These are phyloP conservation scores for Hyalella azteca DNA, from an alignment of 2,888 invertebrate genomes.

Conservation along the genomic window DNA sequence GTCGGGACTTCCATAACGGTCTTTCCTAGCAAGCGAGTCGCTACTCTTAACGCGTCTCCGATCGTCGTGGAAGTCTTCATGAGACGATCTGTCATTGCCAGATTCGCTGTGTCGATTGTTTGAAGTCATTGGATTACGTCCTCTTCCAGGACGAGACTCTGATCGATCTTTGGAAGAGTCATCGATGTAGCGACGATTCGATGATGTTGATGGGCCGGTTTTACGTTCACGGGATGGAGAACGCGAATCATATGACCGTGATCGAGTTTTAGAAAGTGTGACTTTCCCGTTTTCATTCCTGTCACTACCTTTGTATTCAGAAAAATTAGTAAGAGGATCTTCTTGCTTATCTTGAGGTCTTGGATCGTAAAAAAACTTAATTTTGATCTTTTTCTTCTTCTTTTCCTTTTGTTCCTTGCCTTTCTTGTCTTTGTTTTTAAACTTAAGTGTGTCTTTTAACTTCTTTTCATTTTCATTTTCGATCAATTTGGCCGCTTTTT, in stretches of 20 bases:
- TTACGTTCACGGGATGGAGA: conserved; percentile 33
- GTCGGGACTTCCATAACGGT: background rate
- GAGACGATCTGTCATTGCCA: conserved; percentile 5
- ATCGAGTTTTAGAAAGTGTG: background rate
- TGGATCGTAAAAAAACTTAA: conserved; percentile 58
- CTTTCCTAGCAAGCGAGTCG: background rate
- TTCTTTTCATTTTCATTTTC: conserved; percentile 42
- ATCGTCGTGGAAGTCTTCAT: conserved; percentile 19
- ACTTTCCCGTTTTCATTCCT: conserved; percentile 34
- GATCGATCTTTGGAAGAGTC: conserved; percentile 39
- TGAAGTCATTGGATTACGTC: background rate
- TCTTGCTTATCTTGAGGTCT: conserved; percentile 51
- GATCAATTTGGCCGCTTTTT: conserved; percentile 40
- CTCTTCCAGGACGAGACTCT: background rate
- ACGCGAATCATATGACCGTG: background rate
- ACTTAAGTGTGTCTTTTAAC: conserved; percentile 35
- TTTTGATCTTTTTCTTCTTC: conserved; percentile 58
- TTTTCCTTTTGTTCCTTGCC: conserved; percentile 43
- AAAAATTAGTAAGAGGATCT: conserved; percentile 49
- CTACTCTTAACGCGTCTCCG: conserved; percentile 18
- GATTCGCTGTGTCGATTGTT: conserved; percentile 2
- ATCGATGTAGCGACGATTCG: background rate
- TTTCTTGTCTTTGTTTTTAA: conserved; percentile 43
- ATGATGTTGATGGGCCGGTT: background rate
- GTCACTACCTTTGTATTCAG: conserved; percentile 49